These are phyloP conservation scores for Rhodeus uyekii DNA, from an alignment of 2,797 vertebrate species.

Conservation along the genomic window DNA sequence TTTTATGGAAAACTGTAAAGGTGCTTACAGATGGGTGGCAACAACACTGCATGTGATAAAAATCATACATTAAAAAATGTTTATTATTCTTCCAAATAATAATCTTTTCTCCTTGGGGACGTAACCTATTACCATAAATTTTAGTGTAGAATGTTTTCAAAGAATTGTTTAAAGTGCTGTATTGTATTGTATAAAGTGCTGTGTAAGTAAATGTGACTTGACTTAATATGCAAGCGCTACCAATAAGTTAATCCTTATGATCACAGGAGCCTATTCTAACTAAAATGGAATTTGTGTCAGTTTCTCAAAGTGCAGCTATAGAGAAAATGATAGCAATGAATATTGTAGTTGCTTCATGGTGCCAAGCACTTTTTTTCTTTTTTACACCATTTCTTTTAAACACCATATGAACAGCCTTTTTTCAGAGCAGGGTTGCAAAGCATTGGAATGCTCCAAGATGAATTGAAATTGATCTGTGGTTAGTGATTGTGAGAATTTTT, in stretches of 20 bases:
- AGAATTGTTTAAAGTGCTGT: not conserved
- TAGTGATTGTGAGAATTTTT: not conserved
- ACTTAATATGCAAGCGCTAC: not conserved
- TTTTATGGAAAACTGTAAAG: slow-evolving; percentile 28
- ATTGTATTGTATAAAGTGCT: not conserved
- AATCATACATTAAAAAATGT: not conserved
- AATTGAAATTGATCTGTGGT: not conserved
- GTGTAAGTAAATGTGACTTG: not conserved
- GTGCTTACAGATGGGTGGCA: slow-evolving; percentile 28
- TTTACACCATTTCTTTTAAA: not conserved
- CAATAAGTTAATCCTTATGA: not conserved
- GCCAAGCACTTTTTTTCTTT: too few species aligned
- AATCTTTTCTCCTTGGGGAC: not conserved
- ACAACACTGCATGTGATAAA: slow-evolving; percentile 15
- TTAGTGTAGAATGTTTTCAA: not conserved
- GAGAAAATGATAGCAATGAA: not conserved
- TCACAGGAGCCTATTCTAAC: not conserved
- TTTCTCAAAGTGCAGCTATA: not conserved
- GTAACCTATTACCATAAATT: not conserved
- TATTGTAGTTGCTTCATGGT: too few species aligned
- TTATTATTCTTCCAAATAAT: not conserved
- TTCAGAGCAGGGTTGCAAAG: not conserved
- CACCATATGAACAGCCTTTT: not conserved
- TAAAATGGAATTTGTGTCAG: not conserved
- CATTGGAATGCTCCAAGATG: not conserved